Base-by-base conservation (phyloP, 2,888 invertebrate genomes). In the Phragmatobia fuliginosa region DNA sequence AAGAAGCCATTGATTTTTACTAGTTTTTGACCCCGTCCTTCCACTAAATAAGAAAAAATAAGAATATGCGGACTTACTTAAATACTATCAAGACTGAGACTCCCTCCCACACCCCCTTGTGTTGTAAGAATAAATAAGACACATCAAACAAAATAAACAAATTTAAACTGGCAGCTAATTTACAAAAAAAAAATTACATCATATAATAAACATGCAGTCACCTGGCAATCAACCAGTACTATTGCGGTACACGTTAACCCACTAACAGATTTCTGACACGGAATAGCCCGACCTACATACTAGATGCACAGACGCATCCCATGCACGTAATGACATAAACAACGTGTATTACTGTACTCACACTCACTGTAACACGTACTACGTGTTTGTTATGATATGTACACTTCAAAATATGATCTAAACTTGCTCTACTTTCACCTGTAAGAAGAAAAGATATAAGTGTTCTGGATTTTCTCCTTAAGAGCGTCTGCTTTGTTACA, bases 171-270 rank as follows among this genome's bases (percentile, higher is more conserved):
- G n/a, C n/a, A n/a, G n/a, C n/a, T n/a, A n/a, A n/a, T n/a, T n/a
- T n/a, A n/a, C n/a, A n/a, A n/a, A n/a, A n/a, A n/a, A n/a, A n/a
- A n/a, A n/a, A n/a, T n/a, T n/a, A n/a, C n/a, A n/a, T n/a, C n/a
- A n/a, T n/a, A n/a, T n/a, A n/a, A n/a, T n/a, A n/a, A n/a, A n/a
- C n/a, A n/a, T n/a, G n/a, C n/a, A n/a, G n/a, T 76, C 81, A 86
- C 84, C 87, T 87, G 86, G 80, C 85, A 85, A 77, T 79, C 75
- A 72, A 81, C 77, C 70, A 83, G 75, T 71, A 72, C 62, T 72
- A 78, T 74, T 74, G 72, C 71, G 36, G 65, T 66, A 74, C 78
- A 65, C 81, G 83, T 85, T 87, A 85, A 87, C 88, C 87, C 68
- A 87, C 75, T 85, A 80, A 80, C 82, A 77, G 80, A 78, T 81